Evolutionary conservation across 1,140 invertebrate species (phyloP).

Genomic region (Diorhabda carinulata): DNA sequence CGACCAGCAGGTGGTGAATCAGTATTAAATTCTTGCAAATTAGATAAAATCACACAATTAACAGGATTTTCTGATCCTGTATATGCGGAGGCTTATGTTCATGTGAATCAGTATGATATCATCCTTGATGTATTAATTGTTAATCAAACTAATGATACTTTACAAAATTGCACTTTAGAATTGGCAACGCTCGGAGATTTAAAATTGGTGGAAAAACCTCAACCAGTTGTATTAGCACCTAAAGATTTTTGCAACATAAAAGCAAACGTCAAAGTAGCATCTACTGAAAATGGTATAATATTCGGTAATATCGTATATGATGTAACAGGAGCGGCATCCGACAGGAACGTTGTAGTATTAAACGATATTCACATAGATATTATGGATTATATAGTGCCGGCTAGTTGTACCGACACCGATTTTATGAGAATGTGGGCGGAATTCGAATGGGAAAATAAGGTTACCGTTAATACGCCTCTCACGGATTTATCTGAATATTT

Average conservation of each 20-base stretch:
- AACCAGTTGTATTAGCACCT: slow-evolving; percentile 90
- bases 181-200: slow-evolving; percentile 96
- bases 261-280: slow-evolving; percentile 90
- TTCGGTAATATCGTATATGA: slow-evolving; percentile 99
- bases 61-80: slow-evolving; percentile 99
- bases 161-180: slow-evolving; percentile 97
- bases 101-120: slow-evolving; percentile 99
- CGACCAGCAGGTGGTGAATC: slow-evolving; percentile 48
- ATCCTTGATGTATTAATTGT: slow-evolving; percentile 96
- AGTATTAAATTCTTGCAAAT: slow-evolving; percentile 56
- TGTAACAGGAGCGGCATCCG: slow-evolving; percentile 85
- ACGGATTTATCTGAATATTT: slow-evolving; percentile 92
- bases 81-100: slow-evolving; percentile 97
- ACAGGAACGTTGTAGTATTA: slow-evolving; percentile 94
- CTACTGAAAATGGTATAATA: slow-evolving; percentile 98
- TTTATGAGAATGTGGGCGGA: slow-evolving; percentile 99
- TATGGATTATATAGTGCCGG: slow-evolving; percentile 99
- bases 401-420: slow-evolving; percentile 88
- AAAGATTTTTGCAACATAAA: slow-evolving; percentile 98
- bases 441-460: slow-evolving; percentile 99
- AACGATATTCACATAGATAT: slow-evolving; percentile 99
- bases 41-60: slow-evolving; percentile 93
- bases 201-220: slow-evolving; percentile 96
- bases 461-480: slow-evolving; percentile 93
- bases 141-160: slow-evolving; percentile 95